Conservation (phyloP, 1,140 invertebrate genomes). For the Cheumatopsyche charites region DNA sequence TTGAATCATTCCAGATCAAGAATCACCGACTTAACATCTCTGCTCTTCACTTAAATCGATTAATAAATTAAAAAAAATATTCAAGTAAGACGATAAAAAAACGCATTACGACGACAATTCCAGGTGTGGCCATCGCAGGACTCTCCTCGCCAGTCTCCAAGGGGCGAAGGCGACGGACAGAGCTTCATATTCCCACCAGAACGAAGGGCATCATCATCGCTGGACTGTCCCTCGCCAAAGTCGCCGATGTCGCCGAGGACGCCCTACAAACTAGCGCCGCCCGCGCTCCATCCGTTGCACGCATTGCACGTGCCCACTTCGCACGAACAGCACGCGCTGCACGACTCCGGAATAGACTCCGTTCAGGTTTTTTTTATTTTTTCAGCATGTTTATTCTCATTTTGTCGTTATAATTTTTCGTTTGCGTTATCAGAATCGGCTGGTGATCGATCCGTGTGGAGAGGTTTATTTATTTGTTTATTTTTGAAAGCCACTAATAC, state of each 20-base stretch:
- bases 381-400: too few species aligned
- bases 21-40: too few species aligned
- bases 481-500: too few species aligned
- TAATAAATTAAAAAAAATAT: too few species aligned
- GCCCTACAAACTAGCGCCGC: constrained; percentile 53
- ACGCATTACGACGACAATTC: constrained; percentile 29
- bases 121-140: constrained; percentile 66
- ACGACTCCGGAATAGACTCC: constrained; percentile 73
- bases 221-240: constrained; percentile 48
- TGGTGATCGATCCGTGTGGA: too few species aligned
- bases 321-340: constrained; percentile 51
- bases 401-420: too few species aligned
- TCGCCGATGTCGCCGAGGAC: constrained; percentile 29
- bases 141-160: constrained; percentile 71
- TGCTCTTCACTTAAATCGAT: too few species aligned
- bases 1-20: too few species aligned
- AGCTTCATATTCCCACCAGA: constrained; percentile 69
- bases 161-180: constrained; percentile 71
- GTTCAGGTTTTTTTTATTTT: constrained; percentile 60
- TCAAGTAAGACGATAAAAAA: too few species aligned
- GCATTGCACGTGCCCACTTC: constrained; percentile 30
- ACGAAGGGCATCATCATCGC: constrained; percentile 56
- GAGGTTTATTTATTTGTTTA: too few species aligned
- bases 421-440: too few species aligned
- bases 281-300: constrained; percentile 48